Evolutionary conservation across 2,797 vertebrate species (phyloP), one percentile per base, ranked within the genome.

Genomic region (Bradypus variegatus): DNA sequence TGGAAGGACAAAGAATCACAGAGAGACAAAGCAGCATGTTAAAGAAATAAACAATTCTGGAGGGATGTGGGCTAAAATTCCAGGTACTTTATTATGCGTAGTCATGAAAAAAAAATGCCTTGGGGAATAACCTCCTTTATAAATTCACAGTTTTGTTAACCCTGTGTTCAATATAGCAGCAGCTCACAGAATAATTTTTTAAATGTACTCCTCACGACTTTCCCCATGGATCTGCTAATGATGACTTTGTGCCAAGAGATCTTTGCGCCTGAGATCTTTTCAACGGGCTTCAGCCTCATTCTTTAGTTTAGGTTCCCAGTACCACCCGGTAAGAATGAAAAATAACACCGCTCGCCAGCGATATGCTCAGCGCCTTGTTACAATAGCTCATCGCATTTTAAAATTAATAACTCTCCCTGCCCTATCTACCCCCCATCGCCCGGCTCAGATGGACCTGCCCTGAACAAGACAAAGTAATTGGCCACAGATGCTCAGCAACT

Each of bases 1-100:
- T 99, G 94, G 92, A 94, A 89, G 81, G 29, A 95, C 75, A 97
- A 92, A 79, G 92, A 96, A 95, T 62, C 75, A 89, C 72, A 95
- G 86, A 94, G 0, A 92, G 87, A 84, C 78, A 90, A 70, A 94
- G 41, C 86, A 76, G 15, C 36, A 90, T 0, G 60, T 94, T 93
- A 93, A 76, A 72, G 64, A 80, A 90, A 88, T 21, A 81, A 91
- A 62, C 60, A 60, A 19, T 16, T 50, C 33, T 5, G 76, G 23
- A 69, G n/a, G 70, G 16, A 13, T 21, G 8, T 75, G 10, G 55
- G 86, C 76, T 76, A 55, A 92, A 65, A 91, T 65, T 80, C 21
- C 79, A 81, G 80, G n/a, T 12, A 19, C 7, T 38, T 38, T 78
- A 73, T 38, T 45, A 86, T 86, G 19, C 70, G 78, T 19, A 16